Evolutionary conservation across 2,888 invertebrate species (phyloP).

Genomic region (Troides helena): DNA sequence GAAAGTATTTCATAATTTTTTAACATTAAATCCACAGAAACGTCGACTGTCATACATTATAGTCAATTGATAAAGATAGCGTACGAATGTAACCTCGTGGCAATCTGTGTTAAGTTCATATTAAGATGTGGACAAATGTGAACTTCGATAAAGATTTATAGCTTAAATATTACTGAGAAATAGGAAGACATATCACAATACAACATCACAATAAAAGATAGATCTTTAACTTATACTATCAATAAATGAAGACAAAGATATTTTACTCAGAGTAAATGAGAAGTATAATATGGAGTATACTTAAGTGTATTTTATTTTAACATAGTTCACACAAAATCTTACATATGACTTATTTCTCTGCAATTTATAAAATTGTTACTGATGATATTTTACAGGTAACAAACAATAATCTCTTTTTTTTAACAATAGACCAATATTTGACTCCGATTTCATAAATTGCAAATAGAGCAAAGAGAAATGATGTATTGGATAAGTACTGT

Average conservation of each 20-base stretch:
- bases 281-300: slow-evolving; percentile 1
- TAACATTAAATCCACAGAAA: not conserved
- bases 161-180: slow-evolving; percentile 4
- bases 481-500: too few relatives aligned
- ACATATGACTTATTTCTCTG: slow-evolving; percentile 6
- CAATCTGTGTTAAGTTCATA: slow-evolving; percentile 1
- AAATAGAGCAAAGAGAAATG: too few relatives aligned
- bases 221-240: not conserved
- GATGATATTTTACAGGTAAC: not conserved
- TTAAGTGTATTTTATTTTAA: not conserved
- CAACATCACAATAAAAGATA: slow-evolving; percentile 13
- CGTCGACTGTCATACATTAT: not conserved
- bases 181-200: slow-evolving; percentile 12
- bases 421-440: too few relatives aligned
- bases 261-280: slow-evolving; percentile 8
- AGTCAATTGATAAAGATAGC: not conserved
- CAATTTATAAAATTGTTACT: not conserved
- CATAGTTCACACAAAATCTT: not conserved
- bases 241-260: slow-evolving; percentile 17
- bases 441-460: too few relatives aligned
- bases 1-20: not conserved
- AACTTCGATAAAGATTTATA: not conserved
- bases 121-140: not conserved
- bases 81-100: not conserved
- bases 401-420: too few relatives aligned